Evolutionary conservation across 2,797 vertebrate species (phyloP), one percentile per base, ranked within the genome.

Genomic region (Microhierax caerulescens): DNA sequence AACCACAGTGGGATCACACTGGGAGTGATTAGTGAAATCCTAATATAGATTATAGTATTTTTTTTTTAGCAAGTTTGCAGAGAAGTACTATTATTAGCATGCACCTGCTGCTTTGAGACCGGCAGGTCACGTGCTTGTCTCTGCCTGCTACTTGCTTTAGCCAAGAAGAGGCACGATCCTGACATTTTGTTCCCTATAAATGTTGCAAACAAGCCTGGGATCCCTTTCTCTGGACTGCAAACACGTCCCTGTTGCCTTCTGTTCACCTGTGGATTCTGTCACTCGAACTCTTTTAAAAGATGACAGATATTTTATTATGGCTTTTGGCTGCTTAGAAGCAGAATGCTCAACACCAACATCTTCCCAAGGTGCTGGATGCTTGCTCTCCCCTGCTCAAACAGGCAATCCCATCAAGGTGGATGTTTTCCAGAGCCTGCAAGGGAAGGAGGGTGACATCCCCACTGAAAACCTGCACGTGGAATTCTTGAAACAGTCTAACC

Each of bases 261-360:
- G 27, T 14, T 72, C 19, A 2, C 8, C 18, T 11, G 51, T 13
- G 4, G 10, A 9, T 3, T 37, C 20, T 79, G 37, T 41, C 14
- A 5, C 32, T 21, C 7, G 2, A 24, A 4, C 23, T 23, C 8
- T 19, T 15, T 54, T 65, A 2, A 1, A 3, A 14, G 30, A 28
- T 36, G 39, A 5, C 16, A 19, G 45, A 20, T 21, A 18, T 36
- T 73, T 25, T 3, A 5, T 34, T 30, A 15, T 10, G 32, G 5
- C 4, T 88, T 64, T 36, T 23, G 61, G 4, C 11, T 13, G 8
- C 24, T 32, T 13, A 7, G 60, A n/a, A 20, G 25, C 64, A 22
- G 27, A 1, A 1, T 5, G 10, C 11, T 43, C 27, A 32, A 1
- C 12, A 5, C 4, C 0, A 5, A 4, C 28, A 25, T 5, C 23